These are phyloP conservation scores for Linurgus olivaceus DNA, from an alignment of 2,797 vertebrate species.

Conservation along the genomic window DNA sequence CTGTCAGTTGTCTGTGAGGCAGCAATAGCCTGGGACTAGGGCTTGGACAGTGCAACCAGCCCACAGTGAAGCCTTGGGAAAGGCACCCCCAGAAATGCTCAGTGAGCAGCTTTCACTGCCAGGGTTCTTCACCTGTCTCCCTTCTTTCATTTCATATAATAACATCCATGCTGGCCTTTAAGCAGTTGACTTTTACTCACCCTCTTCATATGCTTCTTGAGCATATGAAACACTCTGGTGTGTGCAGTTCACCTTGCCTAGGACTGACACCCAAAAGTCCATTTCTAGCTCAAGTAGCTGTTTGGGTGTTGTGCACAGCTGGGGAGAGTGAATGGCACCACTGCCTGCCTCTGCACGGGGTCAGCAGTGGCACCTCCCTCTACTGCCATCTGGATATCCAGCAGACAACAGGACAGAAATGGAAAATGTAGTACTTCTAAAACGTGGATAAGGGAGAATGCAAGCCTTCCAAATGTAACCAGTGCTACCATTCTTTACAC, in stretches of 20 bases:
- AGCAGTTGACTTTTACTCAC: neutral
- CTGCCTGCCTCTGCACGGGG: neutral
- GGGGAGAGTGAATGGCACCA: accelerated
- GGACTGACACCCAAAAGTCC: too few relatives aligned
- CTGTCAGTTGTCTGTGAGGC: accelerated
- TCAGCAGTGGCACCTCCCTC: neutral
- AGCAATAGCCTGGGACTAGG: accelerated
- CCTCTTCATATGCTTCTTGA: neutral
- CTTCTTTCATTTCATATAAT: neutral
- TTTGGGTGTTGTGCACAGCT: neutral
- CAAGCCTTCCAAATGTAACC: neutral
- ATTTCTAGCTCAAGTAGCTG: accelerated
- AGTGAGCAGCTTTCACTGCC: neutral
- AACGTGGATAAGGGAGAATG: accelerated
- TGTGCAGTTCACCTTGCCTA: neutral
- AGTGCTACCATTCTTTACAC: neutral
- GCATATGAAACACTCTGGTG: accelerated
- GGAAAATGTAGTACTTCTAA: neutral
- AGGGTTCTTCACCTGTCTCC: neutral
- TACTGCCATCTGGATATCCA: accelerated
- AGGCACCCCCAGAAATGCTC: accelerated
- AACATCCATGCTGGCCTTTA: neutral
- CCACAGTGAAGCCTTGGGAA: neutral
- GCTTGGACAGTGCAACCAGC: neutral
- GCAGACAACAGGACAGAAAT: accelerated